Base-by-base conservation (phyloP, 2,888 invertebrate species). In the Matsumyia berberina region DNA sequence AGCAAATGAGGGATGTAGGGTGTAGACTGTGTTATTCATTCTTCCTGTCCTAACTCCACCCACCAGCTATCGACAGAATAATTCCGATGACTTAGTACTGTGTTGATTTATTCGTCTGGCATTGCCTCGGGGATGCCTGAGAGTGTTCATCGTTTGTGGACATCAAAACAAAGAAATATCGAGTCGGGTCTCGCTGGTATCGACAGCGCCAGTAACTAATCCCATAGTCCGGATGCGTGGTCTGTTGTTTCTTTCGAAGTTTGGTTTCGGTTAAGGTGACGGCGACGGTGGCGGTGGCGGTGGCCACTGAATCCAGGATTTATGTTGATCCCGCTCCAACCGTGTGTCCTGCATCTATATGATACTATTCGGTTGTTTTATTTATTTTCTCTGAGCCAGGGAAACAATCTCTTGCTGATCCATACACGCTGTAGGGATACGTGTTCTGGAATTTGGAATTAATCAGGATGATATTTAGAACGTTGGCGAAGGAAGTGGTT, bases 51-150 rank as follows among this genome's bases (percentile, higher is more conserved):
- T 0, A 19, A 17, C 4, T 11, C 49, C 24, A n/a, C 53, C 73
- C 19, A 35, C 51, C 15, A 64, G n/a, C 73, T 55, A 73, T 73
- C 73, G 44, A 62, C 15, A 15, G 8, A 64, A 55, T 64, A 64
- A 55, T 73, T 64, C 73, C 62, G 55, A 44, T 73, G 73, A 64
- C 55, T 55, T 42, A 29, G 64, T 55, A 5, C 44, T 73, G 35
- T 35, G 33, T 35, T 73, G 73, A 73, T 73, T 73, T 73, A 73
- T 73, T 62, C 44, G 62, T 53, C 73, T 62, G 44, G 33, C 11
- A 53, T 11, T 53, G 17, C 33, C 35, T 15, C 17, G 11, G 51
- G 6, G 49, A 49, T 64, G 33, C 31, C n/a, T 9, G 31, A 11
- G 37, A 12, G 12, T 19, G 3, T 33, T 8, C 24, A 42, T 31